Conservation (phyloP, 2,113 vertebrate genomes). For the Thunnus maccoyii region DNA sequence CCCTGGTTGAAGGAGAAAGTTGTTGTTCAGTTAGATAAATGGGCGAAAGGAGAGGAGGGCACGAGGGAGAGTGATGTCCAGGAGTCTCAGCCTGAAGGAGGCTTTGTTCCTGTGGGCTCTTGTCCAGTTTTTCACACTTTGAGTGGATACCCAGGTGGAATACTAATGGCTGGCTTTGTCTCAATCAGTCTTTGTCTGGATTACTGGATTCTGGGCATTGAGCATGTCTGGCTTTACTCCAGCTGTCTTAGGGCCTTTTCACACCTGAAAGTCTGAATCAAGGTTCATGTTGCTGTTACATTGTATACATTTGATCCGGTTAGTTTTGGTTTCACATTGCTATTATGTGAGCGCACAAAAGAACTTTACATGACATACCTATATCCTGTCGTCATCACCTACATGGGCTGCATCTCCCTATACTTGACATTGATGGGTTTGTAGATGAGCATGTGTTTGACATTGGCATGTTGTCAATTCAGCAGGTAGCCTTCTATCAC, state of each 20-base stretch:
- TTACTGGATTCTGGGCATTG: slow-evolving; percentile 45
- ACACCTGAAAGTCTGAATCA: too few relatives aligned
- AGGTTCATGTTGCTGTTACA: too few relatives aligned
- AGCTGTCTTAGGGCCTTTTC: background rate
- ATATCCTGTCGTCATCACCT: too few relatives aligned
- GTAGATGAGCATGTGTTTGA: too few relatives aligned
- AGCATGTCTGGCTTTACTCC: slow-evolving; percentile 47
- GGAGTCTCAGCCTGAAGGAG: slow-evolving; percentile 10
- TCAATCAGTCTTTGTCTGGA: slow-evolving; percentile 27
- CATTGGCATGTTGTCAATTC: too few relatives aligned
- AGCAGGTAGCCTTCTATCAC: too few relatives aligned
- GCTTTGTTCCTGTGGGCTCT: slow-evolving; percentile 38
- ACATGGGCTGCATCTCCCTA: too few relatives aligned
- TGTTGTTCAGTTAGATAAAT: slow-evolving; percentile 33
- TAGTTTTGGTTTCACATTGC: too few relatives aligned
- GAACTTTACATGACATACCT: too few relatives aligned
- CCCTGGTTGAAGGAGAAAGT: background rate
- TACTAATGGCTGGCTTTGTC: slow-evolving; percentile 71
- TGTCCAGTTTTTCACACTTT: slow-evolving; percentile 47
- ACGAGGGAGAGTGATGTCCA: slow-evolving; percentile 13
- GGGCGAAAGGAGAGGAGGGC: slow-evolving; percentile 1
- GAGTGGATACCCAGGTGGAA: slow-evolving; percentile 52
- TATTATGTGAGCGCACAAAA: too few relatives aligned
- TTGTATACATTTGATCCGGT: too few relatives aligned
- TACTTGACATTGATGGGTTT: too few relatives aligned